Percentiles rank a stretch among this genome's conserved stretches.
Evolutionary conservation across 2,888 invertebrate species (phyloP).

Genomic region (Bellardia bayeri): DNA sequence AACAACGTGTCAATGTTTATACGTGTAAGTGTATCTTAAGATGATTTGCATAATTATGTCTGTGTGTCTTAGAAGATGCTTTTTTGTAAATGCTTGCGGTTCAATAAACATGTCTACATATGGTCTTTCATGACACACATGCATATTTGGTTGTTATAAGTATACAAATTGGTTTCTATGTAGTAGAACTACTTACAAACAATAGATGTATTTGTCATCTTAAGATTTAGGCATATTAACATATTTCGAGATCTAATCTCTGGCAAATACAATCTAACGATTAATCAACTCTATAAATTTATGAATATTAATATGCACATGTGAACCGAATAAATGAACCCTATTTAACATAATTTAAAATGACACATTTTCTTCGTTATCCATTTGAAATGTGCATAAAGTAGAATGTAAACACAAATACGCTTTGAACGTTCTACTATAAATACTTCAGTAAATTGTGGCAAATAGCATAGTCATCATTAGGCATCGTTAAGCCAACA

Average conservation of each 20-base stretch:
- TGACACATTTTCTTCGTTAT: slow-evolving; percentile 4
- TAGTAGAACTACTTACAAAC: not conserved
- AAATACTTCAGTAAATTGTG: not conserved
- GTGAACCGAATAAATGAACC: not conserved
- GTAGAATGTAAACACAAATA: not conserved
- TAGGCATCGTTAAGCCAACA: slow-evolving; percentile 1
- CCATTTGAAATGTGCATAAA: not conserved
- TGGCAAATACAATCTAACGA: not conserved
- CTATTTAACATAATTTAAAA: slow-evolving; percentile 1
- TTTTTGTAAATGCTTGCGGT: slow-evolving; percentile 21
- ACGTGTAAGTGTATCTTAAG: slow-evolving; percentile 27
- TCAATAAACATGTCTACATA: not conserved
- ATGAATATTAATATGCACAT: slow-evolving; percentile 19
- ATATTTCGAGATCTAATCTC: not conserved
- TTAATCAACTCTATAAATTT: slow-evolving; percentile 31
- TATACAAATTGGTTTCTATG: not conserved
- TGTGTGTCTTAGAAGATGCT: slow-evolving; percentile 14
- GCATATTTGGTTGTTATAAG: not conserved
- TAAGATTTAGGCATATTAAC: slow-evolving; percentile 9
- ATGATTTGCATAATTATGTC: slow-evolving; percentile 48
- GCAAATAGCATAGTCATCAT: not conserved
- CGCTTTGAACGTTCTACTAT: not conserved
- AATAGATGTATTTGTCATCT: slow-evolving; percentile 8
- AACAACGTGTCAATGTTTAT: slow-evolving; percentile 33
- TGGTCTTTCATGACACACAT: not conserved